A percentile compares a stretch with the other conserved stretches of the same genome.
These are phyloP conservation scores for Carcina quercana DNA, from an alignment of 2,888 invertebrate genomes.

Conservation along the genomic window DNA sequence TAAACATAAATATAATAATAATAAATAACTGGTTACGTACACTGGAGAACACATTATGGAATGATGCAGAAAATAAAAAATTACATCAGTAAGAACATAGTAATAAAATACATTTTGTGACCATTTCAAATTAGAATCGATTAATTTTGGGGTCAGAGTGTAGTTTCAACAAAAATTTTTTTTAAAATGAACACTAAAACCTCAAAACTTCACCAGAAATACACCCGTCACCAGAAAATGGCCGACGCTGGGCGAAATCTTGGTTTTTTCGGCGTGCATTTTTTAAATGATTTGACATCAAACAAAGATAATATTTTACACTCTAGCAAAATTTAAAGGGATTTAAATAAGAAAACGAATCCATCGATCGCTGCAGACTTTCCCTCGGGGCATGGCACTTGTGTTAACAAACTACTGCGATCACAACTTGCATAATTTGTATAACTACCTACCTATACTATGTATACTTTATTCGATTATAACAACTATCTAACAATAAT, in stretches of 20 bases:
- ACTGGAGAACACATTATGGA: slow-evolving; percentile 50
- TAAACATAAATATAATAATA: neutral
- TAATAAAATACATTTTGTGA: neutral
- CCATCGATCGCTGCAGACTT: neutral
- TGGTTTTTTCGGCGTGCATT: no score
- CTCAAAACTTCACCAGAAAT: no score
- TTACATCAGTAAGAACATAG: no score
- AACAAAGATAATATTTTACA: no score
- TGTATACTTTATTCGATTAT: slow-evolving; percentile 8
- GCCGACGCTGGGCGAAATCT: no score
- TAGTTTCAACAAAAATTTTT: no score
- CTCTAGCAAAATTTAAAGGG: no score
- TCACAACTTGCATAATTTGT: slow-evolving; percentile 11
- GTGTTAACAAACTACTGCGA: slow-evolving; percentile 16
- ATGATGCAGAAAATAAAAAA: slow-evolving; percentile 24
- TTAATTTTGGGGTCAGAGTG: no score
- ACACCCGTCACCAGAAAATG: no score
- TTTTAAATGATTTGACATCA: no score
- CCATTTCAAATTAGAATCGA: slow-evolving; percentile 1
- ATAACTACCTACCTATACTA: slow-evolving; percentile 4
- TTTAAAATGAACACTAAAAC: no score
- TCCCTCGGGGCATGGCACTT: slow-evolving; percentile 42
- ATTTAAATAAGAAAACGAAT: neutral
- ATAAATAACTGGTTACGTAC: neutral
- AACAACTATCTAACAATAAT: neutral